These are phyloP conservation scores for Bucco capensis DNA, from an alignment of 2,113 vertebrate genomes.

Conservation along the genomic window DNA sequence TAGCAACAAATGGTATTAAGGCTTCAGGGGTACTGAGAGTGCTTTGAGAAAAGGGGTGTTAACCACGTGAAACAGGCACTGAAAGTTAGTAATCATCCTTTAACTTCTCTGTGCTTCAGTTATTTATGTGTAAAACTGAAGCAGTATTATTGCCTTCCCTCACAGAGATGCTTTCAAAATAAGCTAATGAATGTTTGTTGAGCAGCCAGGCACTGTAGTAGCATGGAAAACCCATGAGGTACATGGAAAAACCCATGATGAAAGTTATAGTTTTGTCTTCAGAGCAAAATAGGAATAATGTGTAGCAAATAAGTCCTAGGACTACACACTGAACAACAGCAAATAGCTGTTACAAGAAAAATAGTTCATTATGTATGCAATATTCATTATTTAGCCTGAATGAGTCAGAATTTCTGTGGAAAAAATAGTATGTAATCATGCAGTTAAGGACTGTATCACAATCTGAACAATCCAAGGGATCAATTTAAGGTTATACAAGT, in stretches of 20 bases:
- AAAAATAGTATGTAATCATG: constrained; percentile 23
- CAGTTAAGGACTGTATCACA: constrained; percentile 17
- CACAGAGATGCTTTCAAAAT: constrained; percentile 10
- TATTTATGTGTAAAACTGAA: not conserved
- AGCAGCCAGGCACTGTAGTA: not conserved
- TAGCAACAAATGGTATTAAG: not conserved
- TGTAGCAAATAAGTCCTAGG: constrained; percentile 20
- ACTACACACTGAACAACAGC: not conserved
- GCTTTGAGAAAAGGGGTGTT: not conserved
- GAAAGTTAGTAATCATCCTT: not conserved
- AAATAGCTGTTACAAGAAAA: constrained; percentile 11
- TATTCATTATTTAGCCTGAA: constrained; percentile 9
- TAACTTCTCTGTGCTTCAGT: not conserved
- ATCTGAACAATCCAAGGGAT: not conserved
- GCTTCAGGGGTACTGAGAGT: not conserved
- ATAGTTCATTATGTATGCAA: not conserved
- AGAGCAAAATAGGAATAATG: constrained; percentile 12
- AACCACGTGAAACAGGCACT: not conserved
- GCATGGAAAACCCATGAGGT: constrained; percentile 20
- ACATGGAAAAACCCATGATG: not conserved
- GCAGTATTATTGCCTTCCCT: not conserved
- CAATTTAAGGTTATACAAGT: not conserved
- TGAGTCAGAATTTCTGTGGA: constrained; percentile 7
- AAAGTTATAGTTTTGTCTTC: constrained; percentile 13
- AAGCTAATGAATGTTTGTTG: constrained; percentile 12